Base-by-base conservation (phyloP, 2,888 invertebrate genomes). In the Scaptomyza cyrtandrae region DNA sequence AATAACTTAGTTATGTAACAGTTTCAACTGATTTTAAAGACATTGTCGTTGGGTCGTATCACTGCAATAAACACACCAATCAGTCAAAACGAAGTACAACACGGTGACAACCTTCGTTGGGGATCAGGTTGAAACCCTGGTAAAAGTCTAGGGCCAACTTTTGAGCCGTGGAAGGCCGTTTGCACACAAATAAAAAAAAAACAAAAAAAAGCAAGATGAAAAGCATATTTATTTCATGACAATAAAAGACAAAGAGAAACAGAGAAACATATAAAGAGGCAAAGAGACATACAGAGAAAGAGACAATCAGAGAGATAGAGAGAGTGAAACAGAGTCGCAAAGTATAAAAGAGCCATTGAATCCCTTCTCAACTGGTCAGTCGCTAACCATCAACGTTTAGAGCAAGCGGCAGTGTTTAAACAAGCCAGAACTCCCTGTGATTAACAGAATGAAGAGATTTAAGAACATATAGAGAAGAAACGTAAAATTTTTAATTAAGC, bases 141-240 rank as follows among this genome's bases (percentile, higher is more conserved):
- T 27, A 10, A 41, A 63, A 16, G 11, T n/a, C 46, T 53, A 37
- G 39, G 48, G 19, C 19, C n/a, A 24, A 43, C 35, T 35, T 1
- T 14, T 27, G 14, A 27, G 13, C 24, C 5, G 31, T 24, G 41
- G 50, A 65, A 71, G 58, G 71, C 39, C 46, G 24, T 13, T 27
- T 14, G 37, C 31, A 33, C 13, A 43, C 39, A 35, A 35, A 33
- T 55, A 45, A 63, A 74, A 60, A 66, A 24, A 24, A 13, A 44
- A 10, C n/a, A 68, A 24, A 24, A 13, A 13, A 9, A 9, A 7
- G 3, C 50, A 52, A 65, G 59, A 78, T 80, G 75, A 81, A 78
- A 69, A 66, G 77, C 80, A 76, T 24, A 80, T 82, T 75, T 80
- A 82, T 75, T 79, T 50, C 33, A 56, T 14, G 41, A 41, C 16